Evolutionary conservation across 2,113 vertebrate genomes (phyloP).

Genomic region (Emydocephalus ijimae): DNA sequence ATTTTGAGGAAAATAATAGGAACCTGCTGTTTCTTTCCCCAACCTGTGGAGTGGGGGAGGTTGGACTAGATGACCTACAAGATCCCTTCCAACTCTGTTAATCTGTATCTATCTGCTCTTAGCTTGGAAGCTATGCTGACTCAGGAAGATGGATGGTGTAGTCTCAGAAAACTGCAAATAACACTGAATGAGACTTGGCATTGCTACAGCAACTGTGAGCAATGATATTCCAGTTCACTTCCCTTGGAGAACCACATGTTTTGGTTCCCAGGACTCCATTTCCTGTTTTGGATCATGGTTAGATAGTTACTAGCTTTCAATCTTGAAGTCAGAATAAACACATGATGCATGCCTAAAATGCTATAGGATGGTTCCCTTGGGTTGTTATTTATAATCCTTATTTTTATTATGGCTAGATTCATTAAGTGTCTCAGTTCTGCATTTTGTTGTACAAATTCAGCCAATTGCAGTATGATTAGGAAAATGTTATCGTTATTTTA

Average conservation of each 20-base stretch:
- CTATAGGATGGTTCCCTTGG: not conserved
- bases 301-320: not conserved
- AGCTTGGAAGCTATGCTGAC: not conserved
- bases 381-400: not conserved
- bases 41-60: not conserved
- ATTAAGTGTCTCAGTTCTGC: not conserved
- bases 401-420: not conserved
- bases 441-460: not conserved
- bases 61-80: too few relatives aligned
- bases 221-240: not conserved
- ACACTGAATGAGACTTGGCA: not conserved
- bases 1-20: not conserved
- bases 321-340: not conserved
- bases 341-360: not conserved
- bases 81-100: too few relatives aligned
- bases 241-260: not conserved
- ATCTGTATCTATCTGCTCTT: not conserved
- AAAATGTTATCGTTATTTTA: not conserved
- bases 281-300: not conserved
- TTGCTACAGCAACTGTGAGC: not conserved
- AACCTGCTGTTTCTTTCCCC: not conserved
- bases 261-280: not conserved
- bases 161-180: not conserved
- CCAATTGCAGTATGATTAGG: not conserved
- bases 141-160: not conserved